Percentiles rank a stretch among this genome's conserved stretches.
phyloP scores from a whole-genome alignment of 2,888 invertebrate species.

The Entomobrya proxima region DNA sequence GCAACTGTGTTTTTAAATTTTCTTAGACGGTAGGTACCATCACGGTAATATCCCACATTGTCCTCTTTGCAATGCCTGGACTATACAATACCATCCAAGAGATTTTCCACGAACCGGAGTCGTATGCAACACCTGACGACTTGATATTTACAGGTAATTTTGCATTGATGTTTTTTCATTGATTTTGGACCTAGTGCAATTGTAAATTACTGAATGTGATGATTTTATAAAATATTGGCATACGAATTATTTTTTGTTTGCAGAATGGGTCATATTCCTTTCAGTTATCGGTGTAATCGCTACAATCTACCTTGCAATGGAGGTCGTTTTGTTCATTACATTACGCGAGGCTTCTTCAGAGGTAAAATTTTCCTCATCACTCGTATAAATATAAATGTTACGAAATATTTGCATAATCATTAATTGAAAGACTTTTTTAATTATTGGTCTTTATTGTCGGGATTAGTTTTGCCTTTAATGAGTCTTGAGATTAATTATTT shows the following conservation, averaged over 20 bases:
- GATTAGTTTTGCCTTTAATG: not conserved
- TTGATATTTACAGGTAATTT: constrained; percentile 64
- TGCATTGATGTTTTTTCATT: not conserved
- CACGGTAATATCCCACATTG: constrained; percentile 58
- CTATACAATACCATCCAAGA: constrained; percentile 69
- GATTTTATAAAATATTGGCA: not conserved
- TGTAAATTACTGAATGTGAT: not conserved
- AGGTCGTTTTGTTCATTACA: constrained; percentile 70
- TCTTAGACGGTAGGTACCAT: constrained; percentile 68
- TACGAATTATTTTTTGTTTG: not conserved
- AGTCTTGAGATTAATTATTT: constrained; percentile 9
- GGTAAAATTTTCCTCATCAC: constrained; percentile 37
- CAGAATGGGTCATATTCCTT: constrained; percentile 70
- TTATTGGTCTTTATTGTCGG: not conserved
- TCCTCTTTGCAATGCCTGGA: constrained; percentile 68
- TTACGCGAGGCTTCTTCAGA: constrained; percentile 68
- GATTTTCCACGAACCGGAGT: constrained; percentile 61
- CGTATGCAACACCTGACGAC: constrained; percentile 64
- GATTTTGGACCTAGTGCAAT: not conserved
- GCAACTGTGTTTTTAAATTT: not conserved
- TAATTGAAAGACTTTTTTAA: not conserved
- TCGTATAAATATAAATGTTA: not conserved
- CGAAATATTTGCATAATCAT: constrained; percentile 39
- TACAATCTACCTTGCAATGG: constrained; percentile 69
- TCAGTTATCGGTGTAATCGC: constrained; percentile 60